Percentiles rank a stretch among this genome's conserved stretches.
Conservation (phyloP, 2,888 invertebrate genomes). For the Ditula angustiorana region DNA sequence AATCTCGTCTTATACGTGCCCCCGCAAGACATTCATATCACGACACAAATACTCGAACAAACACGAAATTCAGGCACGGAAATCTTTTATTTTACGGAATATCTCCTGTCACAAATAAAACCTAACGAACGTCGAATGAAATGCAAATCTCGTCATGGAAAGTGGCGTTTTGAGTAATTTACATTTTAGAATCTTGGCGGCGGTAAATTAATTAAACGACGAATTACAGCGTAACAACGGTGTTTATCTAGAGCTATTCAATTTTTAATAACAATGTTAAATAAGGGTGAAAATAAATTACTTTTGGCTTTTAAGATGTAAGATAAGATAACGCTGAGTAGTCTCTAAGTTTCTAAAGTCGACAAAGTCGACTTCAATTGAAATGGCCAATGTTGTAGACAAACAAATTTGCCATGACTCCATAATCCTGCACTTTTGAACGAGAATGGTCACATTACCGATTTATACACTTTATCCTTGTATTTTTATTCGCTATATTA, state of each 20-base stretch:
- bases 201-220: constrained; percentile 53
- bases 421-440: too few relatives aligned
- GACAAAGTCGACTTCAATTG: background rate
- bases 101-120: constrained; percentile 24
- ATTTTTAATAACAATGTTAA: constrained; percentile 15
- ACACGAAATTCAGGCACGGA: background rate
- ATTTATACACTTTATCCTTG: too few relatives aligned
- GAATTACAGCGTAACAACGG: constrained; percentile 51
- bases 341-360: background rate
- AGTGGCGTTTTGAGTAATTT: constrained; percentile 51
- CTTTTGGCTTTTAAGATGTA: background rate
- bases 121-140: constrained; percentile 43
- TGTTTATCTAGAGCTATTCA: constrained; percentile 43
- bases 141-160: constrained; percentile 46
- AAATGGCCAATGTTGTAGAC: too few relatives aligned
- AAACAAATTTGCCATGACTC: too few relatives aligned
- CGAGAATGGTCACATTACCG: too few relatives aligned
- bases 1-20: constrained; percentile 13
- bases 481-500: too few relatives aligned
- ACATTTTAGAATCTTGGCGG: constrained; percentile 49
- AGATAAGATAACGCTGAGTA: background rate
- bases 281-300: background rate
- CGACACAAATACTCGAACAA: constrained; percentile 22
- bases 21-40: constrained; percentile 15
- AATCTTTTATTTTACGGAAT: constrained; percentile 9